Evolutionary conservation across 1,140 invertebrate genomes (phyloP), one percentile per base, ranked within the genome.

Genomic region (Solen grandis): DNA sequence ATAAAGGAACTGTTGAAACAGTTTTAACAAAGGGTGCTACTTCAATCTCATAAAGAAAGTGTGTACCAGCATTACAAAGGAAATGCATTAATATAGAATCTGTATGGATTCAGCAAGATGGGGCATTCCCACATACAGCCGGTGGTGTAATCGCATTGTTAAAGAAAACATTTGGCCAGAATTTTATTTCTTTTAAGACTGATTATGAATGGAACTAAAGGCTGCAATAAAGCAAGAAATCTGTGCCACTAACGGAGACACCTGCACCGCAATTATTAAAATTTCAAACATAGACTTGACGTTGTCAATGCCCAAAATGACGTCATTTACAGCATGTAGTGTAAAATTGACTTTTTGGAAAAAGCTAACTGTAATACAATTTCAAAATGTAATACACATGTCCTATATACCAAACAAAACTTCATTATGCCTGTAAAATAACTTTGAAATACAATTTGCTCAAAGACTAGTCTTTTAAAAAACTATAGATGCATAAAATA

Each of bases 21-120:
- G 62, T 65, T n/a, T n/a, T 13, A 65, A 65, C 35, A 65, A 38
- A n/a, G 31, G 38, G 10, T 35, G 62, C 8, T 65, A 65, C 62
- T 65, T 65, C 8, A 65, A 65, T 36, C 10, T 65, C 22, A 3
- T 65, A 22, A 38, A 65, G 33, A 36, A 65, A 36, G 31, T 38
- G 16, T 65, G 10, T 35, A 35, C 62, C 31, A 36, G 57, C 57
- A 60, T 60, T 60, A 29, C 13, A 31, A 60, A 60, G 35, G 57
- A 60, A 27, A 60, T 25, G 22, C 35, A 60, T 60, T n/a, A n/a
- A n/a, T n/a, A n/a, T n/a, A n/a, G n/a, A n/a, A n/a, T n/a, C n/a
- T n/a, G n/a, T n/a, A n/a, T 60, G 57, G 57, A 8, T 60, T 60
- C 13, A 60, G 57, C 57, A 35, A 38, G 25, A 13, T 19, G 35